phyloP scores from a whole-genome alignment of 1,140 invertebrate species.

The Meloidogyne floridensis region DNA sequence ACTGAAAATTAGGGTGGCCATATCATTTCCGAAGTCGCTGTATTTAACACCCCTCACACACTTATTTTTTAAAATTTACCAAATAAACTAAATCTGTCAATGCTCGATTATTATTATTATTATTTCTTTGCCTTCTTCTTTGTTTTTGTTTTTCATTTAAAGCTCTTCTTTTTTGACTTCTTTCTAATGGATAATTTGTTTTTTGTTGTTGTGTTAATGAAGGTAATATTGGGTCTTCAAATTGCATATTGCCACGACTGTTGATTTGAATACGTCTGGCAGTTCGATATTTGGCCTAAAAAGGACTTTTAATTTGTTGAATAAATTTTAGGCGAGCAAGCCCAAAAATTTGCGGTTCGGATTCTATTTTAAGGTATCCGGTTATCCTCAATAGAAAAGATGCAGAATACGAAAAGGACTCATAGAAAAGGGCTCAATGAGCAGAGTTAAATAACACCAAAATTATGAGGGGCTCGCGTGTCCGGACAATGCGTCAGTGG shows the following conservation, averaged over 20 bases:
- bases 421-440: too few relatives aligned
- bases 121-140: constrained; percentile 29
- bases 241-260: constrained; percentile 55
- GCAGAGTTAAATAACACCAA: too few relatives aligned
- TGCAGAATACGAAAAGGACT: too few relatives aligned
- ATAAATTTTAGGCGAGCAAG: too few relatives aligned
- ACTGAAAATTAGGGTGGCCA: too few relatives aligned
- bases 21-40: too few relatives aligned
- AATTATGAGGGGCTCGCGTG: too few relatives aligned
- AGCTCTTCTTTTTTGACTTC: background rate
- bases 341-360: too few relatives aligned
- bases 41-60: too few relatives aligned
- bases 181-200: background rate
- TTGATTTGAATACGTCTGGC: constrained; percentile 54
- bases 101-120: constrained; percentile 30
- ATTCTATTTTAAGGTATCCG: too few relatives aligned
- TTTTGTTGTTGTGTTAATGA: background rate
- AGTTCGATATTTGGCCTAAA: constrained; percentile 39
- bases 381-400: too few relatives aligned
- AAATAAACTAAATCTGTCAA: constrained; percentile 78
- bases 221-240: constrained; percentile 36
- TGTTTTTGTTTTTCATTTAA: constrained; percentile 13
- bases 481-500: too few relatives aligned
- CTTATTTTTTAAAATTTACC: constrained; percentile 24
- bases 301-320: background rate